A percentile compares a stretch with the other conserved stretches of the same genome.
Conservation (phyloP, 2,797 vertebrate genomes). For the Acanthopagrus latus region DNA sequence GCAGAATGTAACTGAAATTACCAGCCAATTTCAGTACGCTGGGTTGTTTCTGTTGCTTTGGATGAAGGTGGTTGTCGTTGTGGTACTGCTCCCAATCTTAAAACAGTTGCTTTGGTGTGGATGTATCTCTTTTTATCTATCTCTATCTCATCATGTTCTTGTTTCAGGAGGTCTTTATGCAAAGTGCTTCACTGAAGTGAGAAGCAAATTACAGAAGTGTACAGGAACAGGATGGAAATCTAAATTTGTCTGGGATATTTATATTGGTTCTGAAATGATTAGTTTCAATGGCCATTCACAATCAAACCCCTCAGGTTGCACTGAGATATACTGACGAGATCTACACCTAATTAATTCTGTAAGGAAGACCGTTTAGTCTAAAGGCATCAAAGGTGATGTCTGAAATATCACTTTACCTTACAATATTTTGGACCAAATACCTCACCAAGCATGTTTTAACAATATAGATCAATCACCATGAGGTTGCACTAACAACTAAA, state of each 20-base stretch:
- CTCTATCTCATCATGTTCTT: neutral
- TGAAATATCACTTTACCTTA: neutral
- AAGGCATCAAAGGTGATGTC: neutral
- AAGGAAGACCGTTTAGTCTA: neutral
- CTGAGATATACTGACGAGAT: neutral
- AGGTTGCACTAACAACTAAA: too few species aligned
- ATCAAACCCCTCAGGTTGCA: neutral
- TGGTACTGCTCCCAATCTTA: too few species aligned
- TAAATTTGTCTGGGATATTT: neutral
- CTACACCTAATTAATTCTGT: too few species aligned
- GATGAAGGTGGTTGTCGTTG: too few species aligned
- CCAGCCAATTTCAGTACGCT: too few species aligned
- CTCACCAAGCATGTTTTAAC: too few species aligned
- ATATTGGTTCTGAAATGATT: neutral
- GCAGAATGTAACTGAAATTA: too few species aligned
- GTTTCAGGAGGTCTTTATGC: neutral
- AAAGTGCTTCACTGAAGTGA: neutral
- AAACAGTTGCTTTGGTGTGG: neutral
- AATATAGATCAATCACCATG: too few species aligned
- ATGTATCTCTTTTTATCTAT: neutral
- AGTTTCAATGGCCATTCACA: neutral
- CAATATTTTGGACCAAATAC: too few species aligned
- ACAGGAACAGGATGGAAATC: neutral
- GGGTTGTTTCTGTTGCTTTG: too few species aligned
- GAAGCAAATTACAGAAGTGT: neutral